These are phyloP conservation scores for Chrysemys picta DNA, from an alignment of 2,113 vertebrate genomes.

Conservation along the genomic window DNA sequence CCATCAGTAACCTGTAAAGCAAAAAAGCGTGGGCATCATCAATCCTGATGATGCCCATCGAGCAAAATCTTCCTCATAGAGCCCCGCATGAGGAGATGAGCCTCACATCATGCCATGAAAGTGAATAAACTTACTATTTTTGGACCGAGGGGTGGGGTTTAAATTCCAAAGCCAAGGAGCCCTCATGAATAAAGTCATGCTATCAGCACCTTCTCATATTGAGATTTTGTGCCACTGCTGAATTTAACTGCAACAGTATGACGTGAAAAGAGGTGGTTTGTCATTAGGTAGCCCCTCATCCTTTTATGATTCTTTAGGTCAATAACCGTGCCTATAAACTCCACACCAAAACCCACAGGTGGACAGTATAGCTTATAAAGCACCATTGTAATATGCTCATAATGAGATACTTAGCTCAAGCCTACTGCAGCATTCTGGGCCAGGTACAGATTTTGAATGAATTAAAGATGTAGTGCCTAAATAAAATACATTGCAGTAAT, in stretches of 20 bases:
- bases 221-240: neutral
- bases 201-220: neutral
- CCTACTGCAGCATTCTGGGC: neutral
- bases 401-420: neutral
- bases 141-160: neutral
- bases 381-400: neutral
- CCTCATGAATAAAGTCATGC: neutral
- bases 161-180: neutral
- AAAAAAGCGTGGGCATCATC: neutral
- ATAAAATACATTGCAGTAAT: neutral
- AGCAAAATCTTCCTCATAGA: neutral
- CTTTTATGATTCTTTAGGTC: neutral
- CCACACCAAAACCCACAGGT: neutral
- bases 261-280: neutral
- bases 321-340: neutral
- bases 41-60: neutral
- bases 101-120: neutral
- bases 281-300: neutral
- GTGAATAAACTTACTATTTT: constrained; percentile 3
- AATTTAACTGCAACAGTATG: neutral
- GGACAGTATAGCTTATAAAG: neutral
- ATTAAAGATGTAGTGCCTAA: neutral
- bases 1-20: neutral
- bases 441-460: neutral
- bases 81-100: neutral